These are phyloP conservation scores for Brachyptera putata DNA, from an alignment of 2,888 invertebrate genomes.

Conservation along the genomic window DNA sequence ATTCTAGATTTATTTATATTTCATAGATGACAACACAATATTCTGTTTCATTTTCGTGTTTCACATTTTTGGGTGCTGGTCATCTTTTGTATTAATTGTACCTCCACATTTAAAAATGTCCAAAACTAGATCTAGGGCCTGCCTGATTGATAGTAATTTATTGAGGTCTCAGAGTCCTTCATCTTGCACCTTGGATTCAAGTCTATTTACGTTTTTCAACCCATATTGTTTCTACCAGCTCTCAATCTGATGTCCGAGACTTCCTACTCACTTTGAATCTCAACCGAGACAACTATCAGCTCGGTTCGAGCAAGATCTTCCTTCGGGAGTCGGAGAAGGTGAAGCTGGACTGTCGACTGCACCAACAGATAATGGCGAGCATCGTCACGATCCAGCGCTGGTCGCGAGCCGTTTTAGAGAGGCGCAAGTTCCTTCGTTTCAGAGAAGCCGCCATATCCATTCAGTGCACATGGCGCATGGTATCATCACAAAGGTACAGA, in stretches of 20 bases:
- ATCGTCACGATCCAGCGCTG: constrained; percentile 89
- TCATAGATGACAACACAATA: too few relatives aligned
- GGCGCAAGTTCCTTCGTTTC: constrained; percentile 67
- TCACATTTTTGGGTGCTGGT: too few relatives aligned
- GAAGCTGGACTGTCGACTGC: constrained; percentile 84
- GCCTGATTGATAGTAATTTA: too few relatives aligned
- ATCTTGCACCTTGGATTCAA: too few relatives aligned
- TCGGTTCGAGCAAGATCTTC: constrained; percentile 85
- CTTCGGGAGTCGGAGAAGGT: constrained; percentile 91
- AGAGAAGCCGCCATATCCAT: constrained; percentile 69
- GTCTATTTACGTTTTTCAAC: too few relatives aligned
- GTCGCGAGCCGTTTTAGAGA: constrained; percentile 61
- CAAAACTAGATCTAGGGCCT: too few relatives aligned
- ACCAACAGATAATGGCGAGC: constrained; percentile 89
- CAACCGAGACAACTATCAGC: constrained; percentile 86
- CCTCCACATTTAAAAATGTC: too few relatives aligned
- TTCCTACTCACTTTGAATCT: constrained; percentile 80
- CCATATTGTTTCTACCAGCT: constrained; percentile 51
- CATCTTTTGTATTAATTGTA: too few relatives aligned
- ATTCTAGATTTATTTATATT: too few relatives aligned
- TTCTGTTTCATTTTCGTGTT: too few relatives aligned
- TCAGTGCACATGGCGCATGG: constrained; percentile 48
- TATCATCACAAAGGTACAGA: constrained; percentile 4
- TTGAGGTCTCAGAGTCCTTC: too few relatives aligned
- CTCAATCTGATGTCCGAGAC: constrained; percentile 77